These are phyloP conservation scores for Hippoglossus hippoglossus DNA, from an alignment of 2,797 vertebrate genomes.

Conservation along the genomic window DNA sequence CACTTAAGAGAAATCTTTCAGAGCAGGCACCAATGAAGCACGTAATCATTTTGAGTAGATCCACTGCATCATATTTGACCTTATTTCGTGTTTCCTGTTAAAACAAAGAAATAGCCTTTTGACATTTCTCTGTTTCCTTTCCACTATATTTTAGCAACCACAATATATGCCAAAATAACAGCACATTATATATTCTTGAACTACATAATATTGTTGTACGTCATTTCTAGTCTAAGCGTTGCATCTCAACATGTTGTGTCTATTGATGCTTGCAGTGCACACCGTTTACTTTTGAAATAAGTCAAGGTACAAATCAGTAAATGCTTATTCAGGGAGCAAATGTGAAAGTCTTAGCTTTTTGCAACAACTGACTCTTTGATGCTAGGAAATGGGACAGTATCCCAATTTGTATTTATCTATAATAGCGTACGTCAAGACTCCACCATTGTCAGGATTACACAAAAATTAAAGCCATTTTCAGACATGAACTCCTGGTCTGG, in stretches of 20 bases:
- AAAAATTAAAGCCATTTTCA: too few species aligned
- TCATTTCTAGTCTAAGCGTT: background rate
- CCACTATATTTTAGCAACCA: slow-evolving; percentile 5
- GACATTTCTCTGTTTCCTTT: slow-evolving; percentile 50
- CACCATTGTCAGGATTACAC: background rate
- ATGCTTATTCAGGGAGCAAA: background rate
- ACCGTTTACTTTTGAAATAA: background rate
- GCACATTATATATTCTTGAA: slow-evolving; percentile 6
- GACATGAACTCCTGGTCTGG: too few species aligned
- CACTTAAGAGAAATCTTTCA: slow-evolving; percentile 78
- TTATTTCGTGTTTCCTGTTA: slow-evolving; percentile 78
- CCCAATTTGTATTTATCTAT: background rate
- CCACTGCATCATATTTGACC: slow-evolving; percentile 81
- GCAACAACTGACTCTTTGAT: background rate
- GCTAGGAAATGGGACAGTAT: background rate
- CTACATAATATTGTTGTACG: background rate
- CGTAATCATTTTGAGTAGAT: slow-evolving; percentile 79
- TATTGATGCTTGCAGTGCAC: background rate
- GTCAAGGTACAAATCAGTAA: background rate
- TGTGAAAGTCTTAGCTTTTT: background rate
- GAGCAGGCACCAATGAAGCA: slow-evolving; percentile 74
- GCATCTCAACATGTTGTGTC: background rate
- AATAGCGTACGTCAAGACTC: background rate
- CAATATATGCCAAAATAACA: too few species aligned
- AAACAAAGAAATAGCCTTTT: slow-evolving; percentile 77